phyloP scores from a whole-genome alignment of 2,888 invertebrate species.

The Hanleya hanleyi region DNA sequence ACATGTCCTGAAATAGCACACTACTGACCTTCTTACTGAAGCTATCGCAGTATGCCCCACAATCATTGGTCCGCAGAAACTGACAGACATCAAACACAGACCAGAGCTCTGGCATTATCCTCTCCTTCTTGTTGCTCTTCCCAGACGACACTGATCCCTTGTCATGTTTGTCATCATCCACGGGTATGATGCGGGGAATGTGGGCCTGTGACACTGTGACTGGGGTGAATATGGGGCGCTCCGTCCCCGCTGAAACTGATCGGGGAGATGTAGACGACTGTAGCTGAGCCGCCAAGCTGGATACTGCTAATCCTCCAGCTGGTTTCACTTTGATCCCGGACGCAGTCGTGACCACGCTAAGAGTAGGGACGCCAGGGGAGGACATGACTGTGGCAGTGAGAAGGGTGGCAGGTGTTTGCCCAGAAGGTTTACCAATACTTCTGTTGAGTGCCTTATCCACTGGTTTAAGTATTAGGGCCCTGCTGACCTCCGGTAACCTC shows the following conservation, averaged over 20 bases:
- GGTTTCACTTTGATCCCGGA: background rate
- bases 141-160: conserved; percentile 29
- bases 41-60: conserved; percentile 78
- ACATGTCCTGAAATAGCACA: too few species aligned
- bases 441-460: too few species aligned
- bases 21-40: conserved; percentile 77
- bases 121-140: conserved; percentile 48
- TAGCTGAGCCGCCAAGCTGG: background rate
- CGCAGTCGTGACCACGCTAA: background rate
- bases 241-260: background rate
- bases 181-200: conserved; percentile 13
- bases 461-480: background rate
- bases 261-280: background rate
- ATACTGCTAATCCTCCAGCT: background rate
- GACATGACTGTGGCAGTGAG: too few species aligned
- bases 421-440: too few species aligned
- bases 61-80: conserved; percentile 91
- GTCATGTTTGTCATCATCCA: conserved; percentile 30
- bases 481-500: background rate
- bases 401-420: too few species aligned
- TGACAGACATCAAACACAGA: conserved; percentile 89
- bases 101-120: conserved; percentile 82
- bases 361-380: background rate
- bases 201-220: background rate
- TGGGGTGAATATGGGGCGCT: background rate